Conservation (phyloP, 1,140 invertebrate genomes). For the Heliothis subflexa region DNA sequence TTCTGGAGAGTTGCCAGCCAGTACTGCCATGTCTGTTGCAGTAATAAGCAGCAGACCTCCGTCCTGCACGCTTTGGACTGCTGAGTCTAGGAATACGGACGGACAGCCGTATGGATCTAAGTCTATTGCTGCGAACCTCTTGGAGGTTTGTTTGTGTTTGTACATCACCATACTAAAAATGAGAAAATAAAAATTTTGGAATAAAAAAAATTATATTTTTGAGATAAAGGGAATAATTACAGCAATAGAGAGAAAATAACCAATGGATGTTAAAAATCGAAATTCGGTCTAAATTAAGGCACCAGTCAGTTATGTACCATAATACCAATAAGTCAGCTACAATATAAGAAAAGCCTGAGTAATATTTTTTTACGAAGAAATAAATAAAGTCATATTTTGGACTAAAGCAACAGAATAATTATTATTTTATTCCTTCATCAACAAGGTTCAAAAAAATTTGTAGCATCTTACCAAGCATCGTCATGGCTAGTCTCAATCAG, state of each 20-base stretch:
- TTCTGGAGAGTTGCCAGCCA: constrained; percentile 98
- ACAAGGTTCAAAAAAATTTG: not conserved
- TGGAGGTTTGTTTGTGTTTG: constrained; percentile 88
- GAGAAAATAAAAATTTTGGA: too few relatives aligned
- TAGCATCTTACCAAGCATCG: constrained; percentile 92
- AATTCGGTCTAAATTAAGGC: too few relatives aligned
- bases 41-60: constrained; percentile 96
- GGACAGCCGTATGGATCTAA: constrained; percentile 99
- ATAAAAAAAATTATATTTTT: too few relatives aligned
- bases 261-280: too few relatives aligned
- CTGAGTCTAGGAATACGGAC: constrained; percentile 96
- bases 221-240: too few relatives aligned
- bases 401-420: too few relatives aligned
- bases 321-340: too few relatives aligned
- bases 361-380: too few relatives aligned
- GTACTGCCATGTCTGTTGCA: constrained; percentile 98
- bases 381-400: too few relatives aligned
- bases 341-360: too few relatives aligned
- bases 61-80: constrained; percentile 93
- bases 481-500: constrained; percentile 91
- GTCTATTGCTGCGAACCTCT: constrained; percentile 96
- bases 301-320: too few relatives aligned
- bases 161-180: constrained; percentile 95
- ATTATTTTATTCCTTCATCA: not conserved
- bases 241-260: too few relatives aligned